phyloP scores from a whole-genome alignment of 2,797 vertebrate genomes.

The Gallinago solitaria region DNA sequence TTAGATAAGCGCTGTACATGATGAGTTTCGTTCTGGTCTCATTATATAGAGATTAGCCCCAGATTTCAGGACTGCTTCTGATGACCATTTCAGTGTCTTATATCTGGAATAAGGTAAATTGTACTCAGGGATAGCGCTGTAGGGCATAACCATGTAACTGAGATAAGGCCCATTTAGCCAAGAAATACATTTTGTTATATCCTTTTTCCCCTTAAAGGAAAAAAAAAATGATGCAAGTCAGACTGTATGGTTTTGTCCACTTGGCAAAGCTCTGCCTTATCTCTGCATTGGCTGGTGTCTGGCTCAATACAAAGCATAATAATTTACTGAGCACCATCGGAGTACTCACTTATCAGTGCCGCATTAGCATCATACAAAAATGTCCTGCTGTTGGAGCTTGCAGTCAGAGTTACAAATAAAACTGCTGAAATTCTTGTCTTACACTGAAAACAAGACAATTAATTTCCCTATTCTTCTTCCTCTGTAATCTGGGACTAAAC shows the following conservation, averaged over 20 bases:
- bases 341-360: background rate
- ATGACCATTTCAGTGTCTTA: background rate
- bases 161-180: slow-evolving; percentile 4
- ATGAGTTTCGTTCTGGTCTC: background rate
- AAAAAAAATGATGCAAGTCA: background rate
- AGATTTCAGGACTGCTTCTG: background rate
- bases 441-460: background rate
- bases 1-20: background rate
- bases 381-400: background rate
- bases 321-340: background rate
- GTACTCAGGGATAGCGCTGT: background rate
- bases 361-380: background rate
- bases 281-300: background rate
- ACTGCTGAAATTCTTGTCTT: background rate
- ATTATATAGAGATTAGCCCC: background rate
- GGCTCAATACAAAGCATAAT: slow-evolving; percentile 2
- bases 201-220: background rate
- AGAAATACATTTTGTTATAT: background rate
- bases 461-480: background rate
- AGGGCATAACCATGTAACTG: background rate
- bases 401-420: background rate
- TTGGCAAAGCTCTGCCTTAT: background rate
- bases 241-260: background rate
- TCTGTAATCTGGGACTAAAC: background rate
- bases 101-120: background rate